These are phyloP conservation scores for Phthorimaea operculella DNA, from an alignment of 1,140 invertebrate genomes.

Conservation along the genomic window DNA sequence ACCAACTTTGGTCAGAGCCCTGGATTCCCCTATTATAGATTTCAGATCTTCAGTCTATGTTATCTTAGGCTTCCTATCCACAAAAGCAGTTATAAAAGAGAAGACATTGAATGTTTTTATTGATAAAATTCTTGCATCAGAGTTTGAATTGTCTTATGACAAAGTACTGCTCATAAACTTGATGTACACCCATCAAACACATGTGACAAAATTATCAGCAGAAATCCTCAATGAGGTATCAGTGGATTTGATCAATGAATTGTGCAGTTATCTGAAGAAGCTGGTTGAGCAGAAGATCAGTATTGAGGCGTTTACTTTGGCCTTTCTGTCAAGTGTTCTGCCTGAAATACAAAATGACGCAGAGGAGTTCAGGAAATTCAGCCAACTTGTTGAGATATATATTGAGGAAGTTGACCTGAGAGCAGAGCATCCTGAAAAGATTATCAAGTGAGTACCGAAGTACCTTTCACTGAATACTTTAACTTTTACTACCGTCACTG, in stretches of 20 bases:
- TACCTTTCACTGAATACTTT: too few relatives aligned
- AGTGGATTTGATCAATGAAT: conserved; percentile 50
- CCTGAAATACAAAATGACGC: conserved; percentile 42
- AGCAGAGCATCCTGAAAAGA: conserved; percentile 51
- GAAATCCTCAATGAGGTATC: conserved; percentile 66
- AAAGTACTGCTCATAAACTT: conserved; percentile 70
- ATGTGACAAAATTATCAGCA: conserved; percentile 63
- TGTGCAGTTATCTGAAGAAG: conserved; percentile 65
- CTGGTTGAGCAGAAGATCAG: conserved; percentile 63
- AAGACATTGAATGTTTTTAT: conserved; percentile 73
- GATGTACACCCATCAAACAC: conserved; percentile 71
- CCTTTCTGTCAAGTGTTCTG: conserved; percentile 60
- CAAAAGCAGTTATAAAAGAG: conserved; percentile 72
- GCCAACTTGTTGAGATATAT: conserved; percentile 62
- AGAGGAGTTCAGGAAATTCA: conserved; percentile 51
- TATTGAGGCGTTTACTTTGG: conserved; percentile 66
- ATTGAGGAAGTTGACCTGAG: conserved; percentile 68
- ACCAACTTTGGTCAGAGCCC: conserved; percentile 74
- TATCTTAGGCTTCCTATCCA: conserved; percentile 76
- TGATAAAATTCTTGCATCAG: conserved; percentile 69
- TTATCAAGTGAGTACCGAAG: conserved; percentile 65
- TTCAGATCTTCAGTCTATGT: conserved; percentile 80
- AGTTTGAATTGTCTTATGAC: conserved; percentile 67
- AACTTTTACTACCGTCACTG: too few relatives aligned
- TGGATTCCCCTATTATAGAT: conserved; percentile 75